Conservation (phyloP, 2,113 vertebrate genomes). For the Cinclus cinclus region DNA sequence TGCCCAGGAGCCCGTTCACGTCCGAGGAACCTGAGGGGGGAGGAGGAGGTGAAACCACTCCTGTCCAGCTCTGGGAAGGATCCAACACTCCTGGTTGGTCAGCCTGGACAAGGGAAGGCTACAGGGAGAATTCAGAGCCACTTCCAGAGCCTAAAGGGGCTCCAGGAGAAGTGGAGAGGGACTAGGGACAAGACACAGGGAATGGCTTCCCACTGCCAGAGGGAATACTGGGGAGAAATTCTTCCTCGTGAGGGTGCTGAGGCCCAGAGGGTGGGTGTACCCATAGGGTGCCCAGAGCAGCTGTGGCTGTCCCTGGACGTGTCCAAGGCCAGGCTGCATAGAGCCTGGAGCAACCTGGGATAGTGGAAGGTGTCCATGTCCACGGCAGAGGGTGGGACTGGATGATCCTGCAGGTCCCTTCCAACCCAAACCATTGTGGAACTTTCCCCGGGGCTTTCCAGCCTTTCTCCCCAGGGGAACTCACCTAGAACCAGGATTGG, state of each 20-base stretch:
- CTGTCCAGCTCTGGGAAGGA: fast-evolving
- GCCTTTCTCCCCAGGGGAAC: neutral
- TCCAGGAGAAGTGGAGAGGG: neutral
- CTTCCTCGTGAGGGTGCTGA: neutral
- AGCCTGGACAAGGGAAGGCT: neutral
- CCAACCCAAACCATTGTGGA: neutral
- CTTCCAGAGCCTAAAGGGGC: neutral
- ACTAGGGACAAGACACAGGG: neutral
- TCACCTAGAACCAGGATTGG: slow-evolving; percentile 90
- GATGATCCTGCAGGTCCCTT: neutral
- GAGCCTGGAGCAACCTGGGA: neutral
- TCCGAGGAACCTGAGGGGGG: slow-evolving; percentile 82
- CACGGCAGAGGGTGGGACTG: neutral
- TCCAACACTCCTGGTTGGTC: neutral
- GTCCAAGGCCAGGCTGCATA: neutral
- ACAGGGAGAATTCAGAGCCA: neutral
- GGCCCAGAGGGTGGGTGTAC: too few species aligned
- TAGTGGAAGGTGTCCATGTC: fast-evolving
- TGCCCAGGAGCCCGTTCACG: slow-evolving; percentile 81
- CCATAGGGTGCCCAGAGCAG: neutral
- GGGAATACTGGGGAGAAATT: neutral
- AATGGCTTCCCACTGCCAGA: neutral
- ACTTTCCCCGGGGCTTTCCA: neutral
- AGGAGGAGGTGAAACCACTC: fast-evolving
- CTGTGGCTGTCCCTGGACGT: neutral